Conservation (phyloP, 2,113 vertebrate species). For the Toxotes jaculatrix region DNA sequence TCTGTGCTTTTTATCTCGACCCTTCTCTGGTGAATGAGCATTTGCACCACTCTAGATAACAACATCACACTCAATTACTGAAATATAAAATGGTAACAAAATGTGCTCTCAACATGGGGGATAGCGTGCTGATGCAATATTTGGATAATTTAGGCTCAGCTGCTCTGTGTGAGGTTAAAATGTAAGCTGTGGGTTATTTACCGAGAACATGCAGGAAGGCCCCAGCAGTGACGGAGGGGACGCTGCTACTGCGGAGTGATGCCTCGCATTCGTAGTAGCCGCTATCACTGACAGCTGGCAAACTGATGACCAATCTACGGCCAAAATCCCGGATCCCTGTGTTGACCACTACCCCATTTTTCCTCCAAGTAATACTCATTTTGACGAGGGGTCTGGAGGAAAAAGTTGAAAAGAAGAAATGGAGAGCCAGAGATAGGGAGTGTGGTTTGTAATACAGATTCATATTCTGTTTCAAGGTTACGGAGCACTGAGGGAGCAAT, state of each 20-base stretch:
- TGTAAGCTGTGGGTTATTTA: constrained; percentile 61
- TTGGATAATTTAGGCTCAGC: constrained; percentile 34
- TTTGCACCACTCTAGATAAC: constrained; percentile 30
- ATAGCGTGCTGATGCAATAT: constrained; percentile 47
- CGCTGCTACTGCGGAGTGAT: constrained; percentile 91
- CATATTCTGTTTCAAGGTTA: constrained; percentile 79
- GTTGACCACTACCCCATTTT: constrained; percentile 87
- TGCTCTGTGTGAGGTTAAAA: constrained; percentile 21
- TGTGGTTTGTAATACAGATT: constrained; percentile 68
- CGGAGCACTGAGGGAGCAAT: constrained; percentile 53
- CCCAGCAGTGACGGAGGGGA: constrained; percentile 85
- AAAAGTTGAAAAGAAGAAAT: constrained; percentile 37
- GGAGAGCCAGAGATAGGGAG: constrained; percentile 27
- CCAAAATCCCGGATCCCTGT: constrained; percentile 91
- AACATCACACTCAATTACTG: constrained; percentile 42
- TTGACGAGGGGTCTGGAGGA: constrained; percentile 91
- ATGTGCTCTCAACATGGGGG: constrained; percentile 17
- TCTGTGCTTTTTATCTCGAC: constrained; percentile 23
- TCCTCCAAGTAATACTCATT: constrained; percentile 94
- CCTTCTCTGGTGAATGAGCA: constrained; percentile 7
- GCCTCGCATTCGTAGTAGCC: constrained; percentile 96
- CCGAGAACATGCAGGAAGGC: constrained; percentile 92
- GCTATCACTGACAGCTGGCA: constrained; percentile 86
- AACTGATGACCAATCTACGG: constrained; percentile 91
- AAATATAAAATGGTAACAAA: constrained; percentile 42